Conservation (phyloP, 2,113 vertebrate species). For the Toxotes jaculatrix region DNA sequence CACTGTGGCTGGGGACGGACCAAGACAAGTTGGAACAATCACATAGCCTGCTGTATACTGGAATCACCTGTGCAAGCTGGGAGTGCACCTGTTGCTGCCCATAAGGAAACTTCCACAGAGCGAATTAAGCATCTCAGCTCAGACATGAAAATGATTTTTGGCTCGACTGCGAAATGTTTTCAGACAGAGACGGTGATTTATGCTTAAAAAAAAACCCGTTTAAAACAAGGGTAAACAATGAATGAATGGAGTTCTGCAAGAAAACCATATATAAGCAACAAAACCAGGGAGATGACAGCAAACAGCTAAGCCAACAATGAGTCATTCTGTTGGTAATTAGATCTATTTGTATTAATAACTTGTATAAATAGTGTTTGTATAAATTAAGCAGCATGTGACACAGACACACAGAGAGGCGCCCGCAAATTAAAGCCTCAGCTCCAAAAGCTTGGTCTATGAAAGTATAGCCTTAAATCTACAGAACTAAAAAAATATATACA, state of each 20-base stretch:
- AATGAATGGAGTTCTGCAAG: not conserved
- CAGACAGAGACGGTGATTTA: not conserved
- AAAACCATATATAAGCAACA: no score
- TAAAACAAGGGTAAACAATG: not conserved
- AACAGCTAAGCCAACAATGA: not conserved
- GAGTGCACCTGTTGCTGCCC: conserved; percentile 56
- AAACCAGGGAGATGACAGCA: not conserved
- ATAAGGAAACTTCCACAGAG: not conserved
- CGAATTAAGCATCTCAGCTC: not conserved
- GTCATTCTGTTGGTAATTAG: not conserved
- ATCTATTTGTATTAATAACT: not conserved
- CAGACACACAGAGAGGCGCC: not conserved
- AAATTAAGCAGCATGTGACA: conserved; percentile 1
- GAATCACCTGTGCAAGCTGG: not conserved
- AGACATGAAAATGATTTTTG: not conserved
- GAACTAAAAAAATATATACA: not conserved
- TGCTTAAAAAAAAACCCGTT: not conserved
- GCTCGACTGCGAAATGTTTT: not conserved
- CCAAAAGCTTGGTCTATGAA: not conserved
- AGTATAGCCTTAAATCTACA: not conserved
- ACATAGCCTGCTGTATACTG: not conserved
- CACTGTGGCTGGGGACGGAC: conserved; percentile 11
- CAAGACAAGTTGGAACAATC: conserved; percentile 7
- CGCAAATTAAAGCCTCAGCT: not conserved
- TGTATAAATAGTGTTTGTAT: not conserved